Conservation (phyloP, 1,140 invertebrate species). For the Euura lappo region DNA sequence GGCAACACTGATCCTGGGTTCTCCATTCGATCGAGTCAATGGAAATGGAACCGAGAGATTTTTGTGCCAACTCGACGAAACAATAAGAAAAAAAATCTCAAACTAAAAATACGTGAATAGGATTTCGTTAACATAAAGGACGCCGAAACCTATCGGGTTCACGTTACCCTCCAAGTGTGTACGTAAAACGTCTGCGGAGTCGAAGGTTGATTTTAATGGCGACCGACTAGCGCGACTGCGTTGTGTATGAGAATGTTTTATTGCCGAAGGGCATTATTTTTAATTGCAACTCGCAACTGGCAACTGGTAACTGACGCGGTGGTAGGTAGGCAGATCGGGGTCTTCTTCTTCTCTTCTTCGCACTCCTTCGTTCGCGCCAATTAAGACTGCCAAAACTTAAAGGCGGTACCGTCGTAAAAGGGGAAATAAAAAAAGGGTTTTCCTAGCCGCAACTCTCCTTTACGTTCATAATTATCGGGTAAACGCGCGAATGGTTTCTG, state of each 20-base stretch:
- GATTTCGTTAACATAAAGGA: too few species aligned
- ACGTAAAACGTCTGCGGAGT: constrained; percentile 12
- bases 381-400: not conserved
- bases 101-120: too few species aligned
- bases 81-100: too few species aligned
- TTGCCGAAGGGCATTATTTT: constrained; percentile 18
- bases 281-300: not conserved
- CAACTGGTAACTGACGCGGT: not conserved
- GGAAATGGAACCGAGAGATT: not conserved
- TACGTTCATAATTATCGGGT: too few species aligned
- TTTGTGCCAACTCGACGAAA: too few species aligned
- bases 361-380: not conserved
- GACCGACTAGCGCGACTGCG: constrained; percentile 15
- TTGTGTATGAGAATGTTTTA: constrained; percentile 36
- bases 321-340: not conserved
- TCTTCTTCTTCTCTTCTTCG: not conserved
- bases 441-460: too few species aligned
- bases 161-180: too few species aligned
- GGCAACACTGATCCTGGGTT: not conserved
- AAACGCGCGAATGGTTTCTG: too few species aligned
- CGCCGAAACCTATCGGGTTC: too few species aligned
- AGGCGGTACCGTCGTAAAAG: too few species aligned
- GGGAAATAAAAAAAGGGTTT: too few species aligned
- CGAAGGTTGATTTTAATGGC: constrained; percentile 41
- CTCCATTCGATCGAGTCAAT: not conserved